Percentiles rank a stretch among this genome's conserved stretches.
phyloP scores from a whole-genome alignment of 1,140 invertebrate genomes.

The Subanguina moxae region DNA sequence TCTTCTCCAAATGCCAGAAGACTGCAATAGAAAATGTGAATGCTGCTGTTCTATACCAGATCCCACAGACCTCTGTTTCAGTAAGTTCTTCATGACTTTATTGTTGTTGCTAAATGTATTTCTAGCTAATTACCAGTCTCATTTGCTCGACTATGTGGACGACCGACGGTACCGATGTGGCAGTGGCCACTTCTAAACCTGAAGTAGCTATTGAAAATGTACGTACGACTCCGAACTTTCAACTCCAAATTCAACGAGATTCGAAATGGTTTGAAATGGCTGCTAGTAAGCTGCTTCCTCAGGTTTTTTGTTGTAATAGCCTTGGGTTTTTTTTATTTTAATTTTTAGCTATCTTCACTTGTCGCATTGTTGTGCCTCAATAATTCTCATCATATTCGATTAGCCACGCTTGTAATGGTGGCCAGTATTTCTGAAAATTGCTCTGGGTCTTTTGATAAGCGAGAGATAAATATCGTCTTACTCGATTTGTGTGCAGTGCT shows the following conservation, averaged over 20 bases:
- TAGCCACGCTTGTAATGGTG: background rate
- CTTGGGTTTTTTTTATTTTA: background rate
- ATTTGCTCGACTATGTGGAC: background rate
- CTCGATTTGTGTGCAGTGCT: background rate
- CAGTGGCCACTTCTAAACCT: background rate
- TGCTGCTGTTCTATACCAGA: background rate
- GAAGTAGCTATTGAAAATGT: background rate
- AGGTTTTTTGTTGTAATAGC: background rate
- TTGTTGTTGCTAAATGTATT: background rate
- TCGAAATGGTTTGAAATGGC: background rate
- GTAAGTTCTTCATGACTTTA: background rate
- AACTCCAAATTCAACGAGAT: background rate
- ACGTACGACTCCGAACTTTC: background rate
- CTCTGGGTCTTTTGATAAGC: background rate
- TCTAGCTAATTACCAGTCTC: background rate
- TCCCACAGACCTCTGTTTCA: background rate
- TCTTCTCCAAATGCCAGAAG: background rate
- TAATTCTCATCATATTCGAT: background rate
- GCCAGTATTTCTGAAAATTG: background rate
- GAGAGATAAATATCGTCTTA: background rate
- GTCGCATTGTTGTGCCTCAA: background rate
- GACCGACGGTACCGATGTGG: background rate
- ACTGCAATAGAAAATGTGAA: slow-evolving; percentile 1
- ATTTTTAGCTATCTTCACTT: background rate
- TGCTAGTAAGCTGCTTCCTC: background rate